phyloP scores from a whole-genome alignment of 2,113 vertebrate genomes.

The Laticauda colubrina region DNA sequence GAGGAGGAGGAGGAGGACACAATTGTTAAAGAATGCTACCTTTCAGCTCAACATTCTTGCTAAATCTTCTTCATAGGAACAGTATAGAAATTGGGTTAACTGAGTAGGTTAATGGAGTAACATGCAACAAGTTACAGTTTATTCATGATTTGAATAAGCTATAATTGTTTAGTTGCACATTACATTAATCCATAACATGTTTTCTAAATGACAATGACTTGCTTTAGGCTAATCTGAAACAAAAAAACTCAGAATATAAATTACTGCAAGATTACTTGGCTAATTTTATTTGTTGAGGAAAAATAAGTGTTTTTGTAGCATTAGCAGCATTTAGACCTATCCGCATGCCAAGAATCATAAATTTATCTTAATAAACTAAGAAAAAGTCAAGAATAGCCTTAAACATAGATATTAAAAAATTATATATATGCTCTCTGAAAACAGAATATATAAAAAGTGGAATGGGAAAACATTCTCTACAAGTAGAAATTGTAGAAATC shows the following conservation, averaged over 20 bases:
- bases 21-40: neutral
- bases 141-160: neutral
- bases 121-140: neutral
- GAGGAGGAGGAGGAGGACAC: neutral
- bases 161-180: neutral
- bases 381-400: neutral
- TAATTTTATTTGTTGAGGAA: neutral
- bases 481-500: neutral
- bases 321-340: neutral
- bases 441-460: neutral
- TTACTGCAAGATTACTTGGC: neutral
- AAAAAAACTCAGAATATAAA: neutral
- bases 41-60: neutral
- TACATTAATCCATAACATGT: neutral
- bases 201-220: neutral
- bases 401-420: neutral
- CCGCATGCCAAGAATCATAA: neutral
- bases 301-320: neutral
- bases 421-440: neutral
- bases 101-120: neutral
- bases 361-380: neutral
- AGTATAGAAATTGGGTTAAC: neutral
- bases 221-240: neutral
- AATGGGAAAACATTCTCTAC: neutral
- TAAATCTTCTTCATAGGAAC: neutral